Evolutionary conservation across 2,113 vertebrate species (phyloP).

Genomic region (Atherinomorus stipes): DNA sequence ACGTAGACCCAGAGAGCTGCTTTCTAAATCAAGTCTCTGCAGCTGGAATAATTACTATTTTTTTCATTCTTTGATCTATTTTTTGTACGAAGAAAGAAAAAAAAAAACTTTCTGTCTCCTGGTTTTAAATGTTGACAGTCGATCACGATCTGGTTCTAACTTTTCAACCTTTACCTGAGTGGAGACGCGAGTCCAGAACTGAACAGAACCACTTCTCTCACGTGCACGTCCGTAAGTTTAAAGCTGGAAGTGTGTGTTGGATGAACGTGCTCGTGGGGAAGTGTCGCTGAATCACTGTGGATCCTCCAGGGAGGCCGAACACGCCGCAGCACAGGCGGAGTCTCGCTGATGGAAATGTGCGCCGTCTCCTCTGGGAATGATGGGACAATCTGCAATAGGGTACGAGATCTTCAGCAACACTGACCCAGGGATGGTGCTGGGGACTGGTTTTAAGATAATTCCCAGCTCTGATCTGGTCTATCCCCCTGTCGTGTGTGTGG

Average conservation of each 20-base stretch:
- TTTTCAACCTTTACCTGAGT: constrained; percentile 49
- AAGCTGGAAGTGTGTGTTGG: constrained; percentile 49
- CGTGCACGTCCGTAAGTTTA: constrained; percentile 44
- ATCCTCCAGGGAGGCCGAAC: constrained; percentile 64
- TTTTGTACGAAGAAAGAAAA: constrained; percentile 65
- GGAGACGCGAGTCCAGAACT: constrained; percentile 51
- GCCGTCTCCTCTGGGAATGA: constrained; percentile 31
- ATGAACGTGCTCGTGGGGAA: constrained; percentile 62
- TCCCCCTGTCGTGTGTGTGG: neutral
- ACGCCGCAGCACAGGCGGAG: constrained; percentile 66
- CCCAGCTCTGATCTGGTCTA: constrained; percentile 4
- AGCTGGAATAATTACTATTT: constrained; percentile 65
- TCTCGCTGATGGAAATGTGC: constrained; percentile 22
- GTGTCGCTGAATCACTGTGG: constrained; percentile 78
- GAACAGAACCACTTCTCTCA: constrained; percentile 49
- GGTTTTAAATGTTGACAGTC: constrained; percentile 55
- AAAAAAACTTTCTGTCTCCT: constrained; percentile 50
- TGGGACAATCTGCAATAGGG: constrained; percentile 50
- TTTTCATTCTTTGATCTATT: constrained; percentile 73
- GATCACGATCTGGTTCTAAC: constrained; percentile 50
- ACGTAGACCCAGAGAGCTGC: constrained; percentile 70
- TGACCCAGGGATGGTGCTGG: constrained; percentile 1
- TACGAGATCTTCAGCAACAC: constrained; percentile 30
- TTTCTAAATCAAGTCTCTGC: constrained; percentile 67
- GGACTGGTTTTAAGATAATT: neutral